phyloP scores from a whole-genome alignment of 2,797 vertebrate species.

The Tamandua tetradactyla region DNA sequence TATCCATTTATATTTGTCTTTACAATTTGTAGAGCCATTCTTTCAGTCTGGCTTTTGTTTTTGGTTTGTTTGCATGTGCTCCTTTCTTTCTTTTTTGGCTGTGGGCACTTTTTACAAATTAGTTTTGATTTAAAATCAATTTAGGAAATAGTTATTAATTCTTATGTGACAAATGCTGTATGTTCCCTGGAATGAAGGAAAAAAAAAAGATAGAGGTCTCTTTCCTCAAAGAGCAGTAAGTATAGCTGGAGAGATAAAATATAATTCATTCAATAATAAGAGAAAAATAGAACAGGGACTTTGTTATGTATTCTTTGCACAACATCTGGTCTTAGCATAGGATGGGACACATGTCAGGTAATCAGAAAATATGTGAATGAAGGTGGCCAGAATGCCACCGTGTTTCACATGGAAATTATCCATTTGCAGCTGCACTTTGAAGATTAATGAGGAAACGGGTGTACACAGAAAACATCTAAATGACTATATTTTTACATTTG shows the following conservation, averaged over 20 bases:
- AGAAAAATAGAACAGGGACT: background rate
- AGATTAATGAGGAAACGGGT: slow-evolving; percentile 68
- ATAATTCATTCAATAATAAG: background rate
- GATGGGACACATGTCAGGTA: background rate
- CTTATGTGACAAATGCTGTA: background rate
- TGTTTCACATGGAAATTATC: slow-evolving; percentile 21
- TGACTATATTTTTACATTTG: slow-evolving; percentile 66
- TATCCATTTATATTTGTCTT: background rate
- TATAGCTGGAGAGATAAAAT: background rate
- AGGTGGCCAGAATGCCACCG: background rate
- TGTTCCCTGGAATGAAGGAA: background rate
- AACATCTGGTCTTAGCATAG: too few species aligned
- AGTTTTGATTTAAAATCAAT: slow-evolving; percentile 36
- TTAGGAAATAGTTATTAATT: background rate
- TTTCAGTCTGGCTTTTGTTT: slow-evolving; percentile 11
- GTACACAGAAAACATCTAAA: slow-evolving; percentile 61
- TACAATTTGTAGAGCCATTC: background rate
- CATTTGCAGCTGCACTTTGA: slow-evolving; percentile 51
- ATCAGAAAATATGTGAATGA: background rate
- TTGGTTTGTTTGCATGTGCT: background rate
- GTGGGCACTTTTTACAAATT: background rate
- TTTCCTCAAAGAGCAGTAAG: background rate
- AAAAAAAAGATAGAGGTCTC: background rate
- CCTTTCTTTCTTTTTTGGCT: background rate
- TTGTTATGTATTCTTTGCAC: background rate